These are phyloP conservation scores for Apocrypta bakeri DNA, from an alignment of 1,140 invertebrate genomes.

Conservation along the genomic window DNA sequence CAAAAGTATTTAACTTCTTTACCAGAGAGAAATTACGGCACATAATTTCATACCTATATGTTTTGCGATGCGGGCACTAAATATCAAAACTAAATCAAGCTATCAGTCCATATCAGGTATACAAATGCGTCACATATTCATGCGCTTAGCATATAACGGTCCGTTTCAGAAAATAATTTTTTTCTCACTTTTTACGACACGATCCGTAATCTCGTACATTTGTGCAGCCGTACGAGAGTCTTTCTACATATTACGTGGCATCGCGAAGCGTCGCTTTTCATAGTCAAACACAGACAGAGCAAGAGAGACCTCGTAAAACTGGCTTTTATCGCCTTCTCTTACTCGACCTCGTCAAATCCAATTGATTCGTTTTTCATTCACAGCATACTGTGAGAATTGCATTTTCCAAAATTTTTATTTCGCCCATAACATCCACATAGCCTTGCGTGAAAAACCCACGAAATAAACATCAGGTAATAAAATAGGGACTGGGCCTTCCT, in stretches of 20 bases:
- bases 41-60: no score
- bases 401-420: constrained; percentile 37
- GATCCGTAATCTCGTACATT: background rate
- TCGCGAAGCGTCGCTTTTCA: background rate
- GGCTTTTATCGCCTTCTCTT: constrained; percentile 1
- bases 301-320: constrained; percentile 1
- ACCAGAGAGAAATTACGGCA: no score
- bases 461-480: constrained; percentile 36
- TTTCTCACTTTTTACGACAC: constrained; percentile 22
- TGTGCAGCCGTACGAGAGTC: background rate
- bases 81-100: background rate
- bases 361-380: constrained; percentile 24
- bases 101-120: background rate
- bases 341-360: constrained; percentile 14
- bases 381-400: background rate
- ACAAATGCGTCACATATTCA: background rate
- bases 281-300: background rate
- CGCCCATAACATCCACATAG: background rate
- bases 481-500: background rate
- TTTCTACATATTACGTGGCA: background rate
- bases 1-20: no score
- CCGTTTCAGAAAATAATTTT: constrained; percentile 13
- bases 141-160: background rate
- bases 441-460: constrained; percentile 16
- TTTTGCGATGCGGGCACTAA: background rate